A percentile compares a stretch with the other conserved stretches of the same genome.
Conservation (phyloP, 2,113 vertebrate species). For the Laticauda laticaudata region DNA sequence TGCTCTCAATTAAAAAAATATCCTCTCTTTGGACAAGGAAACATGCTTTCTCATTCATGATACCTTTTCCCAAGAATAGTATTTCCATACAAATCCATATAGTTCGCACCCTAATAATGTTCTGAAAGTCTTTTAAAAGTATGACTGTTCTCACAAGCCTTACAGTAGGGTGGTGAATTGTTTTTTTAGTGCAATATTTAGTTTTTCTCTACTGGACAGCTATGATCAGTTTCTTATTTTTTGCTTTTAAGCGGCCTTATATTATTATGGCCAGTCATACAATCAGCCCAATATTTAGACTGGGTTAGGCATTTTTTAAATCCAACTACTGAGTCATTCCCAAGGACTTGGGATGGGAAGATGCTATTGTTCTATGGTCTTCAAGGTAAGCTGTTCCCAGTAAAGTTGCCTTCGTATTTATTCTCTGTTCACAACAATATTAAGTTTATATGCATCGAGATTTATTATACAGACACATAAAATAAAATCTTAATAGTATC, state of each 20-base stretch:
- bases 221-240: not conserved
- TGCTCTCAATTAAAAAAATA: not conserved
- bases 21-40: not conserved
- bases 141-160: not conserved
- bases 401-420: not conserved
- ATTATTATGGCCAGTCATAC: not conserved
- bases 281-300: not conserved
- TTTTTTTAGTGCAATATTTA: not conserved
- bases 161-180: not conserved
- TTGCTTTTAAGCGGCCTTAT: not conserved
- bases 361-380: not conserved
- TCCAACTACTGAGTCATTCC: not conserved
- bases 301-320: not conserved
- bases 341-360: not conserved
- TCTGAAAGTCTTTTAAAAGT: not conserved
- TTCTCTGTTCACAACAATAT: not conserved
- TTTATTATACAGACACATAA: not conserved
- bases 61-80: not conserved
- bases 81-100: not conserved
- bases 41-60: not conserved
- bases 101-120: not conserved
- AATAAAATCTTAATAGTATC: not conserved
- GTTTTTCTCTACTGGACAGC: not conserved
- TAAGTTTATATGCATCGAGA: not conserved
- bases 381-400: not conserved